Conservation (phyloP, 2,888 invertebrate genomes). For the Volucella bombylans region DNA sequence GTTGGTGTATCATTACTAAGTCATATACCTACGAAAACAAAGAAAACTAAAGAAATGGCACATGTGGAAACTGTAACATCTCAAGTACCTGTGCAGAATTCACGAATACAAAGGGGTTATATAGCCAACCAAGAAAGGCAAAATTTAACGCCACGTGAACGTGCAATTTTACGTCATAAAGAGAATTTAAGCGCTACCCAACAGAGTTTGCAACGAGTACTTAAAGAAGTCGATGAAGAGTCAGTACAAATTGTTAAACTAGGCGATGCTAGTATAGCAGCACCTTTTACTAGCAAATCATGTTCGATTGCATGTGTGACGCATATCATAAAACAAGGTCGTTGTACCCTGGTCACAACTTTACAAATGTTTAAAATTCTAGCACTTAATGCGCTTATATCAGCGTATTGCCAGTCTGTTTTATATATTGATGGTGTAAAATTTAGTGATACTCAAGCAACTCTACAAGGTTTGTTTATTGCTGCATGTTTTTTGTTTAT, state of each 20-base stretch:
- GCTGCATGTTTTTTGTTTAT: slow-evolving; percentile 99
- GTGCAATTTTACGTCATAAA: slow-evolving; percentile 79
- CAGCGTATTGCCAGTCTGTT: slow-evolving; percentile 99
- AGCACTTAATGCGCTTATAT: slow-evolving; percentile 97
- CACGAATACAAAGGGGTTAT: slow-evolving; percentile 57
- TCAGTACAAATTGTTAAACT: slow-evolving; percentile 94
- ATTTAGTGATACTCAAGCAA: slow-evolving; percentile 98
- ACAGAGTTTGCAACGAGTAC: slow-evolving; percentile 83
- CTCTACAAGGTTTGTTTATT: slow-evolving; percentile 96
- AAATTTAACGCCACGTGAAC: slow-evolving; percentile 79
- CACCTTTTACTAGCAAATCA: slow-evolving; percentile 98
- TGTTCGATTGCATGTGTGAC: slow-evolving; percentile 98
- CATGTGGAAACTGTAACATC: slow-evolving; percentile 37
- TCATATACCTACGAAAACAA: slow-evolving; percentile 87
- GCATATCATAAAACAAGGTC: slow-evolving; percentile 99
- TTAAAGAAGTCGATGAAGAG: slow-evolving; percentile 95
- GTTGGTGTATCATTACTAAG: slow-evolving; percentile 96
- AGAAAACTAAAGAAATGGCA: slow-evolving; percentile 74
- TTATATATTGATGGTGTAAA: slow-evolving; percentile 98
- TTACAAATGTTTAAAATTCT: slow-evolving; percentile 99
- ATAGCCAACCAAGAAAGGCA: slow-evolving; percentile 76
- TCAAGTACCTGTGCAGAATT: not conserved
- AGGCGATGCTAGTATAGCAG: slow-evolving; percentile 99
- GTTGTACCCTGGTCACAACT: slow-evolving; percentile 99
- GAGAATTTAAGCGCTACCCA: slow-evolving; percentile 80